These are phyloP conservation scores for Alectoris magna DNA, from an alignment of 2,797 vertebrate genomes.

Conservation along the genomic window DNA sequence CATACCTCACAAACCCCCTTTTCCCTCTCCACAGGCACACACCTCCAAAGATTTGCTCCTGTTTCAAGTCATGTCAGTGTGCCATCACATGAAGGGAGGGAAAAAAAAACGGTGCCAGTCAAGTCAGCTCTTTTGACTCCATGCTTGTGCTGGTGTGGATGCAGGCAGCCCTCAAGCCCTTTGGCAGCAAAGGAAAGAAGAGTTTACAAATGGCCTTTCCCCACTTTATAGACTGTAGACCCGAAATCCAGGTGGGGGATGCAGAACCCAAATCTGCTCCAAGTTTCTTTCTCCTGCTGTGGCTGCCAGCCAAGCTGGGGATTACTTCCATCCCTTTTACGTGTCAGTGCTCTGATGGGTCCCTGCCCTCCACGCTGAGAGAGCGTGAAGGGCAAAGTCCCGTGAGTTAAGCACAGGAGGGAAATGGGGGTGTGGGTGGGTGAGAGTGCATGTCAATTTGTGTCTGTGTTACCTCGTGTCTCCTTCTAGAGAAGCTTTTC, in stretches of 20 bases:
- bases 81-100: background rate
- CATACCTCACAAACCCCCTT: constrained; percentile 10
- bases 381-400: background rate
- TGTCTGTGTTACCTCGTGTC: constrained; percentile 24
- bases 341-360: background rate
- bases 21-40: background rate
- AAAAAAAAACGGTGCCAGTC: background rate
- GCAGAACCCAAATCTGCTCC: background rate
- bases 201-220: background rate
- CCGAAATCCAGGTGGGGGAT: background rate
- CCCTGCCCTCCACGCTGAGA: background rate
- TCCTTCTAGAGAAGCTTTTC: constrained; percentile 31
- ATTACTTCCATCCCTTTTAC: background rate
- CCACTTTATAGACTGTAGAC: background rate
- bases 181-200: background rate
- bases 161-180: background rate
- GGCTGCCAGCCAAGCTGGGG: background rate
- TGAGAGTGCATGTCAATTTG: constrained; percentile 11
- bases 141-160: background rate
- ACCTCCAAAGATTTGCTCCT: background rate
- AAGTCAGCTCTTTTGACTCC: background rate
- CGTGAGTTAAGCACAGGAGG: background rate
- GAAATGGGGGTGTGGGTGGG: background rate
- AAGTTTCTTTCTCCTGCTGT: background rate
- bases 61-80: background rate